Conservation (phyloP, 2,113 vertebrate species). For the Tachuris rubrigastra region DNA sequence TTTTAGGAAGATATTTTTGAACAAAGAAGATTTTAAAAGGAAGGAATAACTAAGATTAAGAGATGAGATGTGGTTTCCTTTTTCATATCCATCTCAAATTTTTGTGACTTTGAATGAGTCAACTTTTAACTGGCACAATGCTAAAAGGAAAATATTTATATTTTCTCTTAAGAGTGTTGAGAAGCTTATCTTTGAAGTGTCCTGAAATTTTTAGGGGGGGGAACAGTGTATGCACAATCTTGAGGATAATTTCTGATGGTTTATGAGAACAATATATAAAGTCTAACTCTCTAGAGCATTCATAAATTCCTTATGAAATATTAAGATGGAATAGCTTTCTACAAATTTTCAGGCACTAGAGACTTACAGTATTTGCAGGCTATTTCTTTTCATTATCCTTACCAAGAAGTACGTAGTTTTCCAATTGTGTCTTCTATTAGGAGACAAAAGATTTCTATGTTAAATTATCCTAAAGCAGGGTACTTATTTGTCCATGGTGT, state of each 20-base stretch:
- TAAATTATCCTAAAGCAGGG: not conserved
- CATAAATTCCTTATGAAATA: not conserved
- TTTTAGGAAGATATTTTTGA: not conserved
- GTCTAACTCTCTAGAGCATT: not conserved
- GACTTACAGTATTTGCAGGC: not conserved
- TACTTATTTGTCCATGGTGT: not conserved
- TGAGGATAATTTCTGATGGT: not conserved
- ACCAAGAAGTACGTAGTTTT: not conserved
- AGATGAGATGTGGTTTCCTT: not conserved
- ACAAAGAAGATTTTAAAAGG: not conserved
- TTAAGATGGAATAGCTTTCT: not conserved
- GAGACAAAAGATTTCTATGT: not conserved
- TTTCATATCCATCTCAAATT: not conserved
- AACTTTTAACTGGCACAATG: not conserved
- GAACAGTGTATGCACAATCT: not conserved
- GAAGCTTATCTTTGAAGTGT: not conserved
- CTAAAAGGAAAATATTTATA: not conserved
- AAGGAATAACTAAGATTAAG: not conserved
- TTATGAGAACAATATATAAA: not conserved
- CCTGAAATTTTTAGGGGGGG: not conserved
- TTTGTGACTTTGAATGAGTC: not conserved
- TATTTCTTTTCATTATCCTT: conserved; percentile 4
- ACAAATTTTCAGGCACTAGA: not conserved
- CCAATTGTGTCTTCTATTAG: not conserved
- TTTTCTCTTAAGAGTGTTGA: not conserved